Evolutionary conservation across 2,797 vertebrate genomes (phyloP), one percentile per base, ranked within the genome.

Genomic region (Tolypeutes matacus): DNA sequence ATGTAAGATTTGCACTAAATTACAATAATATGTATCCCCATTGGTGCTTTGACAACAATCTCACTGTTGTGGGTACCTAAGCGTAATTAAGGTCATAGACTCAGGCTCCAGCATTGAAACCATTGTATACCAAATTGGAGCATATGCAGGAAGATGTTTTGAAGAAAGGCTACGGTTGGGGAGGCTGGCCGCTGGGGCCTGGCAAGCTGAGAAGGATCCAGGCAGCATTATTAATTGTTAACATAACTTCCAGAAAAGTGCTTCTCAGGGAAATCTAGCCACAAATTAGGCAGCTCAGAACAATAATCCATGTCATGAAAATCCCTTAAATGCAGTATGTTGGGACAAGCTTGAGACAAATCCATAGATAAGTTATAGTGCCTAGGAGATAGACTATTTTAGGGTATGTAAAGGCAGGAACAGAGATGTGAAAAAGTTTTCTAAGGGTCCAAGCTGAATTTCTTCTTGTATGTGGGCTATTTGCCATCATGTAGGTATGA

Each of bases 1-100:
- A 67, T 89, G 88, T 93, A 96, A 98, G 70, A 97, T 96, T 96
- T 95, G 18, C 76, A n/a, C 14, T 93, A 96, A 90, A 96, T 91
- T 91, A 70, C 34, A 92, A 2, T 23, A 7, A 53, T 93, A 93
- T 83, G 83, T 73, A 1, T 73, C 17, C 42, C 10, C 13, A 3
- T 34, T 95, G 36, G 2, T 95, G 73, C 42, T 97, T 96, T 72
- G 90, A 72, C 29, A 94, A 29, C n/a, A 96, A 31, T 15, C 60
- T 70, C 31, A 92, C 18, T 12, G n/a, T 62, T 58, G 60, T 27
- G 29, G 39, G 29, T 87, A 92, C 56, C 7, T 83, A 84, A 65
- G n/a, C 39, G 21, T 93, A 97, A 97, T 96, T 97, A 98, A 97
- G 42, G 53, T 95, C 86, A 86, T 13, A 93, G 70, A 82, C 12